Conservation (phyloP, 2,888 invertebrate genomes). For the Tetragonisca angustula region DNA sequence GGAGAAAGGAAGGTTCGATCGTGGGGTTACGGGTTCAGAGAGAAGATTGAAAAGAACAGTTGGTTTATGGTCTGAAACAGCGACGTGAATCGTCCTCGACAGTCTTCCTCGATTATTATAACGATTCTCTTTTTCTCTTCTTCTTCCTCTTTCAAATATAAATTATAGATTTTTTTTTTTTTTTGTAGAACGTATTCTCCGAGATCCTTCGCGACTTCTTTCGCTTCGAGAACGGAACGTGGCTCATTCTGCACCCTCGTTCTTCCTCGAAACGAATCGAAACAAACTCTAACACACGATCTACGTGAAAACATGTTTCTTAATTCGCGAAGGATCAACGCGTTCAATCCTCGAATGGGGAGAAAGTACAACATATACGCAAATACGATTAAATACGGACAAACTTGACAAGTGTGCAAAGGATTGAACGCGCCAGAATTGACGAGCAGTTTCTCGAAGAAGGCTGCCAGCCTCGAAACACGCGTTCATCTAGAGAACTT, state of each 20-base stretch:
- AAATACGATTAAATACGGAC: not conserved
- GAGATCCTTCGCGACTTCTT: not conserved
- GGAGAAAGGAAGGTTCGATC: not conserved
- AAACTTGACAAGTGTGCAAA: not conserved
- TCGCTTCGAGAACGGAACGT: not conserved
- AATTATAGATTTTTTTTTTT: not conserved
- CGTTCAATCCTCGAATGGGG: not conserved
- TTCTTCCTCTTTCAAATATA: not conserved
- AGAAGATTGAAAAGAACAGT: not conserved
- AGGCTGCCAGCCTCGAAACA: not conserved
- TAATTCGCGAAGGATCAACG: not conserved
- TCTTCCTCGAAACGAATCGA: not conserved
- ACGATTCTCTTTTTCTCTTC: not conserved
- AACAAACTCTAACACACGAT: conserved; percentile 1
- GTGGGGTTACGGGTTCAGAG: not conserved
- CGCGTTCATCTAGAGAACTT: conserved; percentile 16
- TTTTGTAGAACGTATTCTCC: not conserved
- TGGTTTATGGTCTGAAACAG: not conserved
- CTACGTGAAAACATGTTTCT: not conserved
- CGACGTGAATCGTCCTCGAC: not conserved
- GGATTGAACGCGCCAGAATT: not conserved
- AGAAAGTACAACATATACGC: not conserved
- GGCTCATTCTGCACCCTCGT: not conserved
- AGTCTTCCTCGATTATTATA: not conserved
- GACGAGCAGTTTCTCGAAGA: not conserved